Evolutionary conservation across 2,888 invertebrate genomes (phyloP).

Genomic region (Acrobasis repandana): DNA sequence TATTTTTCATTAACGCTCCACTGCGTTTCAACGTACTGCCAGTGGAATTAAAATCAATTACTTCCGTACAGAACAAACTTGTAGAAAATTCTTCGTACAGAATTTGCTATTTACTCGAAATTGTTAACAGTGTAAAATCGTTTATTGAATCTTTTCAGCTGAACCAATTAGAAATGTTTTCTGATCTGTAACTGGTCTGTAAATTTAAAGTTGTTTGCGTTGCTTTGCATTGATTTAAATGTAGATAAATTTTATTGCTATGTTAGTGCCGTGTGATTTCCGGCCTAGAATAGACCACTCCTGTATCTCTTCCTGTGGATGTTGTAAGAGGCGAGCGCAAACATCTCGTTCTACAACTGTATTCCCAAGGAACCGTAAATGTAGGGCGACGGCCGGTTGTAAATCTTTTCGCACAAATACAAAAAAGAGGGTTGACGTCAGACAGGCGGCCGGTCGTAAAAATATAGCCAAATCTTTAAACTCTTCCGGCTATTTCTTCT

Average conservation of each 20-base stretch:
- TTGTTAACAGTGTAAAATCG: conserved; percentile 27
- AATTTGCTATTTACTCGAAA: conserved; percentile 46
- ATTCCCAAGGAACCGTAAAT: no score
- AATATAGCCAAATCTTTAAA: no score
- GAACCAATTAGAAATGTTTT: conserved; percentile 19
- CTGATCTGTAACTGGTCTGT: conserved; percentile 3
- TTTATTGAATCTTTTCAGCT: conserved; percentile 22
- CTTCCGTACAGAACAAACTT: conserved; percentile 64
- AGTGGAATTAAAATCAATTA: conserved; percentile 75
- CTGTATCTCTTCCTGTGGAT: no score
- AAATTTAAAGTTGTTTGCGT: background rate
- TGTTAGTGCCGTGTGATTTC: no score
- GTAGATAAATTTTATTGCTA: background rate
- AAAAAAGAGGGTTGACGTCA: no score
- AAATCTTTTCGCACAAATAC: no score
- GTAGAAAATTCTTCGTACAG: conserved; percentile 48
- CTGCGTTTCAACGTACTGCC: conserved; percentile 62
- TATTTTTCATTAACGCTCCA: conserved; percentile 75
- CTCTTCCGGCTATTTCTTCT: no score
- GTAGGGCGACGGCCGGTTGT: no score
- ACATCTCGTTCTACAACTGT: no score
- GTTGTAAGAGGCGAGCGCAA: no score
- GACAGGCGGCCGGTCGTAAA: no score
- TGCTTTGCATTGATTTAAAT: background rate
- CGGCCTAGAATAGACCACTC: no score